Conservation (phyloP, 2,888 invertebrate genomes). For the Quadriops clusia region DNA sequence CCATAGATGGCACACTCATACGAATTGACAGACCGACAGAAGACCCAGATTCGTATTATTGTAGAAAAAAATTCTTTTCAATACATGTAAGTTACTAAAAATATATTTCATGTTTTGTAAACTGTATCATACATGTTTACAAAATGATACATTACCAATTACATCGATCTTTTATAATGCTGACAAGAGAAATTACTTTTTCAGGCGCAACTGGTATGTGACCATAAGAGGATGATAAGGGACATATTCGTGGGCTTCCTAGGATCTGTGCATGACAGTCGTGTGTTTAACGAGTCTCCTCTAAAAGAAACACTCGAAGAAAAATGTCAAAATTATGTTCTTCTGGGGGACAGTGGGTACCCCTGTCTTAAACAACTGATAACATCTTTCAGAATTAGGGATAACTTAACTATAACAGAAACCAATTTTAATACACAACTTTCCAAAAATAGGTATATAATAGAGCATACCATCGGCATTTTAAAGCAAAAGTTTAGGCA, state of each 20-base stretch:
- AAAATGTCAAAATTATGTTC: conserved; percentile 5
- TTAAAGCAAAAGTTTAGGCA: conserved; percentile 12
- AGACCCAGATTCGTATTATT: conserved; percentile 6
- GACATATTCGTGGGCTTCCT: conserved; percentile 10
- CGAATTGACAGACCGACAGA: conserved; percentile 6
- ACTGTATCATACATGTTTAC: too few relatives aligned
- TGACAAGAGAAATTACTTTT: too few relatives aligned
- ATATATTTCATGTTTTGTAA: too few relatives aligned
- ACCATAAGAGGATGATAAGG: conserved; percentile 7
- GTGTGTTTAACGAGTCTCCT: conserved; percentile 4
- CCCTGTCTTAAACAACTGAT: conserved; percentile 8
- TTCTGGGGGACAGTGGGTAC: conserved; percentile 5
- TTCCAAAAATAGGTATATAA: conserved; percentile 9
- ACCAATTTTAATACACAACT: conserved; percentile 9
- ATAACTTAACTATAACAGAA: conserved; percentile 7
- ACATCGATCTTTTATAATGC: too few relatives aligned
- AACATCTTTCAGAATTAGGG: conserved; percentile 6
- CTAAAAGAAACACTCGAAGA: conserved; percentile 2
- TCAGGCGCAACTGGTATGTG: conserved; percentile 10
- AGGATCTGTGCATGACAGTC: conserved; percentile 10
- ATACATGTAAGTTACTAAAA: conserved; percentile 6
- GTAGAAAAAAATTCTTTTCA: conserved; percentile 7
- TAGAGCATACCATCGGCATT: conserved; percentile 10
- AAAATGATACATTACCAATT: too few relatives aligned
- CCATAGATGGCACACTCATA: conserved; percentile 10